Conservation (phyloP, 2,797 vertebrate genomes). For the Scolopax bukidnonensis region DNA sequence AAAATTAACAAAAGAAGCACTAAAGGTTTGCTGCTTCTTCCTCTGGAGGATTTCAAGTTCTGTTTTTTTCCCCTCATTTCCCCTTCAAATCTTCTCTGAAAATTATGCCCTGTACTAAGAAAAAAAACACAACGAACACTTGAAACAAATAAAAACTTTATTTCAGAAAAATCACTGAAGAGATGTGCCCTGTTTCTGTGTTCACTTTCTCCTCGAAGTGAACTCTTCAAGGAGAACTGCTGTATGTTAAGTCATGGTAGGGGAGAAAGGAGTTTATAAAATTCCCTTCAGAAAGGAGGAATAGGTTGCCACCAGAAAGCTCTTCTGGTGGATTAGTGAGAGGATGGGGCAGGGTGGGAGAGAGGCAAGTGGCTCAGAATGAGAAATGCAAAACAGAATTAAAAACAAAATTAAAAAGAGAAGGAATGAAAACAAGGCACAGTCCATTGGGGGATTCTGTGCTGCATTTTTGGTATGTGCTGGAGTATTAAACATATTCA, state of each 20-base stretch:
- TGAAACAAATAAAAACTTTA: not conserved
- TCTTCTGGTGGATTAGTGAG: not conserved
- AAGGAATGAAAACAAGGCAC: constrained; percentile 42
- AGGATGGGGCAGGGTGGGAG: not conserved
- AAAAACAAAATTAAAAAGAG: constrained; percentile 31
- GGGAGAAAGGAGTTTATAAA: not conserved
- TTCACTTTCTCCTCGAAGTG: too few species aligned
- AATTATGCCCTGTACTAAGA: not conserved
- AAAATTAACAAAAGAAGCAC: not conserved
- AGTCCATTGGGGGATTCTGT: constrained; percentile 37
- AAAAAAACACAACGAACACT: not conserved
- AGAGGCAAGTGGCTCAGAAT: not conserved
- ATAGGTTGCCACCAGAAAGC: not conserved
- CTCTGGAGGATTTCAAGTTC: not conserved
- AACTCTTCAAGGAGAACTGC: not conserved
- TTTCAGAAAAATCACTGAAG: not conserved
- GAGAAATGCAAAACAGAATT: constrained; percentile 35
- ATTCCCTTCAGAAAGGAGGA: not conserved
- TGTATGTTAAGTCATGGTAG: not conserved
- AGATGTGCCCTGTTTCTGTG: not conserved
- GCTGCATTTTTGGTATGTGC: constrained; percentile 19
- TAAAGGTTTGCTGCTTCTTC: not conserved
- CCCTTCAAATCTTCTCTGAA: not conserved
- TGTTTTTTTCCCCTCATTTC: not conserved
- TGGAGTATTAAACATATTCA: constrained; percentile 51